These are phyloP conservation scores for Tringa solitaria DNA, from an alignment of 2,113 vertebrate genomes.

Conservation along the genomic window DNA sequence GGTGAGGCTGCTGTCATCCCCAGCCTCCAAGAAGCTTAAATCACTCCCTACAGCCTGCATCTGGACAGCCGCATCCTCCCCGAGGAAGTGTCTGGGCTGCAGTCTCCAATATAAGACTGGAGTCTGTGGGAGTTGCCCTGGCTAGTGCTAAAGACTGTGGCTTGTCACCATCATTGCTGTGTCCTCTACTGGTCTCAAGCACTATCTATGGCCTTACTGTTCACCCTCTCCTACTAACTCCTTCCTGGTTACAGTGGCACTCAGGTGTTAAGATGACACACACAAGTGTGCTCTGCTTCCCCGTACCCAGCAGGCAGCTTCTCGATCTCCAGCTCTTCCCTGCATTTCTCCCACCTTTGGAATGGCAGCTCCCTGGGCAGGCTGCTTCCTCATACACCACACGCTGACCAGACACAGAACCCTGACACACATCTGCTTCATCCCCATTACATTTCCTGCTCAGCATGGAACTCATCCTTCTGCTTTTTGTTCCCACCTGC, in stretches of 20 bases:
- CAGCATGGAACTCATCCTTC: neutral
- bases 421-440: neutral
- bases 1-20: neutral
- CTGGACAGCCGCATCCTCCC: neutral
- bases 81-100: neutral
- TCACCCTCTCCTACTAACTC: neutral
- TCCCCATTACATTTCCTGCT: neutral
- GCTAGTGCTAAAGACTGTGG: neutral
- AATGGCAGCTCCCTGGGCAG: accelerated
- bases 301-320: neutral
- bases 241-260: neutral
- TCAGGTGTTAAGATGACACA: neutral
- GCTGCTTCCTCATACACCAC: neutral
- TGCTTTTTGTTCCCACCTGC: neutral
- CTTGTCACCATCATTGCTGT: neutral
- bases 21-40: neutral
- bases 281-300: neutral
- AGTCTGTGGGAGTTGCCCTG: neutral
- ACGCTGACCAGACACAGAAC: accelerated
- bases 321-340: too few relatives aligned
- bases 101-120: neutral
- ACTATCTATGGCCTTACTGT: neutral
- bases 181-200: neutral
- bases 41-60: neutral
- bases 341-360: neutral